Conservation (phyloP, 2,797 vertebrate genomes). For the Pelobates cultripes region DNA sequence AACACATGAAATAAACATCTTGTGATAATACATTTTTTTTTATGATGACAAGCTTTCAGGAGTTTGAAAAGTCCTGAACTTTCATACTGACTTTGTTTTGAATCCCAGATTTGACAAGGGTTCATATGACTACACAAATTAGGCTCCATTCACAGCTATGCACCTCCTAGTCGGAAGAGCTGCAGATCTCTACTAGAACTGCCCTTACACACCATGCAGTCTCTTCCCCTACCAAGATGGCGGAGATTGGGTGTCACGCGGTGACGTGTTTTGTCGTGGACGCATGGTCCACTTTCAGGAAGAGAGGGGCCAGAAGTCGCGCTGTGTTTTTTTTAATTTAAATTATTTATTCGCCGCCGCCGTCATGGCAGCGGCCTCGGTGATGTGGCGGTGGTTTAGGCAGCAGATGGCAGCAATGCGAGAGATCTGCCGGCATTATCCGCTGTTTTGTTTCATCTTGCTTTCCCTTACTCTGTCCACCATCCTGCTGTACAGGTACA, state of each 20-base stretch:
- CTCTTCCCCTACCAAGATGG: neutral
- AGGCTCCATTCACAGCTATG: too few relatives aligned
- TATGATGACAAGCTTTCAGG: too few relatives aligned
- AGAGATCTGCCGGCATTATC: constrained; percentile 85
- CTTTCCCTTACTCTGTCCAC: constrained; percentile 74
- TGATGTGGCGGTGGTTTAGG: constrained; percentile 63
- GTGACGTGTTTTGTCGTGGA: neutral
- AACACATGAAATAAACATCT: too few relatives aligned
- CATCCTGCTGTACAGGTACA: constrained; percentile 85
- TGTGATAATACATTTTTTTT: too few relatives aligned
- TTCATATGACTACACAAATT: too few relatives aligned
- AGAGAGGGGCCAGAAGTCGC: constrained; percentile 30
- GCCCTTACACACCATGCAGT: neutral
- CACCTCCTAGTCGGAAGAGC: too few relatives aligned
- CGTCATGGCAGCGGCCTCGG: constrained; percentile 56
- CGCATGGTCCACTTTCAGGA: constrained; percentile 51
- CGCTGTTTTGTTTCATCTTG: constrained; percentile 79
- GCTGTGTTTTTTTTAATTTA: neutral
- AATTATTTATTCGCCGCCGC: neutral
- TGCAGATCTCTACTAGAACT: too few relatives aligned
- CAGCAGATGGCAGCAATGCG: constrained; percentile 72
- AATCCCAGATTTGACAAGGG: too few relatives aligned
- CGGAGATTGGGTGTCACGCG: neutral
- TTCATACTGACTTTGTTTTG: too few relatives aligned
- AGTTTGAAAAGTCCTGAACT: too few relatives aligned